Evolutionary conservation across 2,797 vertebrate genomes (phyloP).

Genomic region (Tympanoctomys barrerae): DNA sequence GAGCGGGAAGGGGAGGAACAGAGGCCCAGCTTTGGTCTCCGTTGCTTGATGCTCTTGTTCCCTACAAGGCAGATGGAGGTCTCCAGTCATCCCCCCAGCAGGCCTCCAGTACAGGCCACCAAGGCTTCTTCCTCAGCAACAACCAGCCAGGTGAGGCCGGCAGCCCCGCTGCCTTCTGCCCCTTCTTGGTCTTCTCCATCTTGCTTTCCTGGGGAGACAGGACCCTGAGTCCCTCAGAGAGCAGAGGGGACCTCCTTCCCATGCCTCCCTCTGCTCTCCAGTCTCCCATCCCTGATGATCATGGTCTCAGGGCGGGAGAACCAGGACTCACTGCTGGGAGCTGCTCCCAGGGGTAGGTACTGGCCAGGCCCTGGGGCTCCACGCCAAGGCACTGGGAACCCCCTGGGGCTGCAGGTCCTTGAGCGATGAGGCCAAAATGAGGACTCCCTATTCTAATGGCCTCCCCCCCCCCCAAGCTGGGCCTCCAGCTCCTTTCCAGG

Average conservation of each 20-base stretch:
- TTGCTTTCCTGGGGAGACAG: neutral
- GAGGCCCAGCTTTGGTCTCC: neutral
- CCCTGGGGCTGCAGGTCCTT: slow-evolving; percentile 91
- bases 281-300: slow-evolving; percentile 87
- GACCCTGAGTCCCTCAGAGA: neutral
- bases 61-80: slow-evolving; percentile 96
- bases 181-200: neutral
- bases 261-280: too few species aligned
- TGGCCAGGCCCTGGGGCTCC: neutral
- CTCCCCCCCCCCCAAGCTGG: slow-evolving; percentile 77
- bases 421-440: slow-evolving; percentile 92
- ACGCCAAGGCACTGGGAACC: slow-evolving; percentile 86
- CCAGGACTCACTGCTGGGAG: neutral
- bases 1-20: neutral
- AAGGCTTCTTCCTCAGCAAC: slow-evolving; percentile 87
- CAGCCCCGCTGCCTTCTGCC: neutral
- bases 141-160: slow-evolving; percentile 92
- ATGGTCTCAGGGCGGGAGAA: slow-evolving; percentile 30
- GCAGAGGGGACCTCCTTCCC: neutral
- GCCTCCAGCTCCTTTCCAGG: slow-evolving; percentile 84
- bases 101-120: slow-evolving; percentile 91
- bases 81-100: slow-evolving; percentile 92
- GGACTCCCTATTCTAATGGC: slow-evolving; percentile 85
- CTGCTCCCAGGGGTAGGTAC: slow-evolving; percentile 34
- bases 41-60: slow-evolving; percentile 86